Base-by-base conservation (phyloP, 1,140 invertebrate species). In the Maniola jurtina region DNA sequence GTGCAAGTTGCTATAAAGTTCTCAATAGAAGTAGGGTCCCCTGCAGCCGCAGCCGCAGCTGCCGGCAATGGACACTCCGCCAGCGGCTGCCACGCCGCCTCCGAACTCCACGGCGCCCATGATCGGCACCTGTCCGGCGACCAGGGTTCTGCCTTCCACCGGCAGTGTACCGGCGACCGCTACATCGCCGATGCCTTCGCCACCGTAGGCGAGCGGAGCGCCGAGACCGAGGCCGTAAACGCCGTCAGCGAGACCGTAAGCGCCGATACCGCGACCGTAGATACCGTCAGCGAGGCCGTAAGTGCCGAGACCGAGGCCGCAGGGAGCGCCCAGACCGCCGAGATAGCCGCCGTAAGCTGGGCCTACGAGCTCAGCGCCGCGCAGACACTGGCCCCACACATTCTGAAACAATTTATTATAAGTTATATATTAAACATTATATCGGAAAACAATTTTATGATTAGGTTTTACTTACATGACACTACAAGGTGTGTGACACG, bases 161-260 rank as follows among this genome's bases (percentile, higher is more conserved):
- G n/a, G n/a, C n/a, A n/a, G n/a, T n/a, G n/a, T n/a, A n/a, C n/a
- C n/a, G n/a, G n/a, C 68, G 8, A 77, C 73, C 6, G 66, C 69
- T 38, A 79, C 64, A 15, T 73, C 68, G 5, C 77, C 77, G 36
- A 59, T 57, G 35, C 78, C 76, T 10, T 55, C 57, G 15, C 73
- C 73, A 9, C 76, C 72, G 61, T 80, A 77, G 7, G 63, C 59
- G n/a, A 11, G 58, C 61, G 25, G n/a, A 25, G 14, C 25, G 25
- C 25, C 42, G 42, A 11, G n/a, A n/a, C n/a, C n/a, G n/a, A n/a
- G n/a, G n/a, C 25, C 25, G 25, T 4, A 25, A 25, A 1, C 25
- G 6, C 52, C 61, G 38, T n/a, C 6, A 11, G 42, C 42, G 42
- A n/a, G n/a, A 11, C 25, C 1, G 25, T n/a, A n/a, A 25, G 14